Evolutionary conservation across 2,797 vertebrate species (phyloP), one percentile per base, ranked within the genome.

Genomic region (Nyctibius grandis): DNA sequence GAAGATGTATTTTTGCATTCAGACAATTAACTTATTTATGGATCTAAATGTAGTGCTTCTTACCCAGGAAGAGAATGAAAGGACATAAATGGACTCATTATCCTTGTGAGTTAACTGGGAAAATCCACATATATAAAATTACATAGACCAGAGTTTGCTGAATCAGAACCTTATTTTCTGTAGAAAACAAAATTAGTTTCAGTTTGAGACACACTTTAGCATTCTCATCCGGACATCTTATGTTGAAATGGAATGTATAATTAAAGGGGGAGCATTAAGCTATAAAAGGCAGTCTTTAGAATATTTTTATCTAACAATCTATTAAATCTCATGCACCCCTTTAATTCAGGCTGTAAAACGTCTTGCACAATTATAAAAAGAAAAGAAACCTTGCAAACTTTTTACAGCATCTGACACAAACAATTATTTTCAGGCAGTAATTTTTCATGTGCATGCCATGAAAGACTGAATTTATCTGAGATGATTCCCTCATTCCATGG

Each of bases 361-460:
- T 74, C 63, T 95, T 94, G 65, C 31, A 64, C 84, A 95, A 86
- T 47, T 93, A 69, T 63, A 45, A 64, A 68, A 9, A 1, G 12
- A 61, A 65, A 94, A 92, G 45, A 48, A 21, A 23, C 36, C 45
- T 95, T 96, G 44, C 36, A 97, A 97, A 97, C 85, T 91, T 95
- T 92, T 94, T 78, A 77, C 74, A 87, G 69, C 88, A 73, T 93
- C 91, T 95, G 87, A 93, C 94, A 96, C 50, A 89, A 89, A 68
- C 80, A 97, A 89, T 95, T 93, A 91, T 95, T 89, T 88, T 92
- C 70, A 88, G 76, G 14, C 70, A 84, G 12, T 95, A 95, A 94
- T 94, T 97, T 59, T 95, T 96, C 36, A 1, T 29, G 34, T 67
- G 75, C 40, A 51, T 44, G 73, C 74, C 6, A 3, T 33, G 88